Evolutionary conservation across 1,140 invertebrate genomes (phyloP).

Genomic region (Drusus annulatus): DNA sequence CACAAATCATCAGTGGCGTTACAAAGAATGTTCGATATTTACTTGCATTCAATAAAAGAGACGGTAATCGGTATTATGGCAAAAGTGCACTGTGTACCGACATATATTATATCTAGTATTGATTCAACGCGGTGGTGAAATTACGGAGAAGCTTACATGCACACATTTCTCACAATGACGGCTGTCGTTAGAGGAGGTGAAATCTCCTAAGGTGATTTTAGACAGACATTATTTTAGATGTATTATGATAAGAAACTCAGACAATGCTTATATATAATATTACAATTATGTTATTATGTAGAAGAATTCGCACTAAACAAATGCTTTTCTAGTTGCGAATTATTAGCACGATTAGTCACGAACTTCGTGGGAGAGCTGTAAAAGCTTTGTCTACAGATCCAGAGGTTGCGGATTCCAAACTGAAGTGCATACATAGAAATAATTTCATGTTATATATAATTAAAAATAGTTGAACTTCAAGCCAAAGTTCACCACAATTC

Average conservation of each 20-base stretch:
- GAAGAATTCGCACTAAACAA: too few relatives aligned
- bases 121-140: background rate
- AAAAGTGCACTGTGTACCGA: background rate
- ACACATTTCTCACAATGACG: background rate
- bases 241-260: background rate
- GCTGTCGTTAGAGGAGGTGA: slow-evolving; percentile 22
- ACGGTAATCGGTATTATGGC: background rate
- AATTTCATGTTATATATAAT: too few relatives aligned
- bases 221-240: background rate
- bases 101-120: background rate
- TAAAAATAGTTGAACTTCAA: too few relatives aligned
- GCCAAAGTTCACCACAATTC: too few relatives aligned
- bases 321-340: too few relatives aligned
- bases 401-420: too few relatives aligned
- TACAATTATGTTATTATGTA: too few relatives aligned
- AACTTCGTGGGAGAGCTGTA: too few relatives aligned
- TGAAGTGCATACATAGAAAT: too few relatives aligned
- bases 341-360: too few relatives aligned
- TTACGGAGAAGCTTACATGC: background rate
- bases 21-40: slow-evolving; percentile 19
- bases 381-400: too few relatives aligned
- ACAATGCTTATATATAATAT: too few relatives aligned
- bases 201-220: slow-evolving; percentile 12
- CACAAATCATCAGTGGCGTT: background rate
- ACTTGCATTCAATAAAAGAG: slow-evolving; percentile 22